Percentiles rank a stretch among this genome's conserved stretches.
These are phyloP conservation scores for Cisticola juncidis DNA, from an alignment of 2,113 vertebrate species.

Conservation along the genomic window DNA sequence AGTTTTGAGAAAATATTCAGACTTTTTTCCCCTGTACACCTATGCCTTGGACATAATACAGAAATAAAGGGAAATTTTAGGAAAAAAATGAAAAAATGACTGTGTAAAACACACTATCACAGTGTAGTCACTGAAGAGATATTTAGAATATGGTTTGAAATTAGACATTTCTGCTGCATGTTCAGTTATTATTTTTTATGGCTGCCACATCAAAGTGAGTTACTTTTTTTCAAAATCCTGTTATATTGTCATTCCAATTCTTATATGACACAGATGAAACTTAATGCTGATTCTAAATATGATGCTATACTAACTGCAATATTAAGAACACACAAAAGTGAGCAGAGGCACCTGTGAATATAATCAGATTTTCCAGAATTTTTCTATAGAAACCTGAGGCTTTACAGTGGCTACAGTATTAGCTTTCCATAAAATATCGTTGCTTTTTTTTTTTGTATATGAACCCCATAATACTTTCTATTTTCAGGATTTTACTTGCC, in stretches of 20 bases:
- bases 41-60: not conserved
- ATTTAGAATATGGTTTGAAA: not conserved
- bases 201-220: not conserved
- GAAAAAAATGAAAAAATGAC: accelerated
- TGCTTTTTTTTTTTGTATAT: not conserved
- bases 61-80: not conserved
- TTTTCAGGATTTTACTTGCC: not conserved
- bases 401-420: not conserved
- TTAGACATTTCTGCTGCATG: not conserved
- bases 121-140: not conserved
- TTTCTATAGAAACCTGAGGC: not conserved
- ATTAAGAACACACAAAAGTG: not conserved
- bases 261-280: not conserved
- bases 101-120: not conserved
- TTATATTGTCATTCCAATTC: not conserved
- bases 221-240: not conserved
- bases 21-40: accelerated
- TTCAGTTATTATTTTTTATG: not conserved
- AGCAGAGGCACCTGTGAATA: not conserved
- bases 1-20: not conserved
- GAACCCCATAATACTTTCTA: not conserved
- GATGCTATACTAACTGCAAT: not conserved
- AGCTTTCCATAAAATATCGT: not conserved
- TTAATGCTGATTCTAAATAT: not conserved
- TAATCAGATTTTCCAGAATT: not conserved